Base-by-base conservation (phyloP, 2,888 invertebrate species). In the Villa cingulata region DNA sequence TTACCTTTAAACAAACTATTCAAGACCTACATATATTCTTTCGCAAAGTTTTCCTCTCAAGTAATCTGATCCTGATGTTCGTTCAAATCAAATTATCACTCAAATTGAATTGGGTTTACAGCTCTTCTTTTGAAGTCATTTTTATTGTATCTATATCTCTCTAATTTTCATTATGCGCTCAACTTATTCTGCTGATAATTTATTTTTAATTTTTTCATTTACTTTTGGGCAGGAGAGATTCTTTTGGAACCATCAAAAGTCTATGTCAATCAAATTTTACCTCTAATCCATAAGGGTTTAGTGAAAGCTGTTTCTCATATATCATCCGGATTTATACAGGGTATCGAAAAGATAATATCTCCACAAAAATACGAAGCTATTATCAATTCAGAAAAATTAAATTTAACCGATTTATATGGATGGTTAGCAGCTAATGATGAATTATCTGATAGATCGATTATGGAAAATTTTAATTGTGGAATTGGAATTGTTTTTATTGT, bases 391-490 rank as follows among this genome's bases (percentile, higher is more conserved):
- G 69, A 66, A 1, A 77, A 74, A 52, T 86, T 89, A 74, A 72
- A 71, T 19, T 79, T 88, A 52, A 81, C 81, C 12, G 76, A 83
- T 9, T 79, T 96, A 16, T 95, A 91, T 67, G 80, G 85, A 19
- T 97, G 95, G 95, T 70, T 97, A 38, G 83, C 86, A 10, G 77
- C 79, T 37, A 75, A 76, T 57, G 81, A 89, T 16, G 74, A 77
- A 42, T 78, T 96, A 1, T 78, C 76, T 3, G 79, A 84, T 59
- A 68, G 72, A 48, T 89, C 94, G 63, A 81, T 98, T 83, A 72
- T 90, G 15, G 74, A 83, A 42, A 91, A 92, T 0, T 92, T 96
- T 68, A 98, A 98, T 71, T 96, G 95, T 69, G 97, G 97, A 1
- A 75, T 97, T 38, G 97, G 97, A 0, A 83, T 86, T 69, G 75